phyloP scores from a whole-genome alignment of 2,888 invertebrate species.

The Phaedon cochleariae region DNA sequence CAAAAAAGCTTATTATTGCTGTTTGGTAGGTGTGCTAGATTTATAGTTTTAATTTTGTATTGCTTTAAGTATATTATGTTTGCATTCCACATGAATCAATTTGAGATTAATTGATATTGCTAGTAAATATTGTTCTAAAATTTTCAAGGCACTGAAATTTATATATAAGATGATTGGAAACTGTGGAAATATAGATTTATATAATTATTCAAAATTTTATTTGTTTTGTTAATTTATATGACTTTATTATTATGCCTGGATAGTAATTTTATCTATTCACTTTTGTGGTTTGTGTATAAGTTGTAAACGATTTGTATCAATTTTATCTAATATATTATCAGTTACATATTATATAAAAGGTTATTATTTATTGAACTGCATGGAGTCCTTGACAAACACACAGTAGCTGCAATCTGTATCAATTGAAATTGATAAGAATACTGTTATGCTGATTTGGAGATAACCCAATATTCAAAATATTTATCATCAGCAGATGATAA shows the following conservation, averaged over 20 bases:
- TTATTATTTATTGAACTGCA: no score
- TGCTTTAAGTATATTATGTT: constrained; percentile 19
- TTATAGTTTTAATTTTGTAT: constrained; percentile 22
- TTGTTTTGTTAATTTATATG: background rate
- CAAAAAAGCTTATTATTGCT: constrained; percentile 1
- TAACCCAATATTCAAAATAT: no score
- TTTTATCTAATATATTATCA: constrained; percentile 37
- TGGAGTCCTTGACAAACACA: no score
- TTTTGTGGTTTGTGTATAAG: constrained; percentile 22
- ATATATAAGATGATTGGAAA: background rate
- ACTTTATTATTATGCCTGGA: background rate
- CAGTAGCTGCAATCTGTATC: no score
- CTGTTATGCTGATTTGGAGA: no score
- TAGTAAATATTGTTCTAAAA: background rate
- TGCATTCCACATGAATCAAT: constrained; percentile 26
- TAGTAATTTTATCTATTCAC: background rate
- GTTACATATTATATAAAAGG: constrained; percentile 19
- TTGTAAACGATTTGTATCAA: constrained; percentile 32
- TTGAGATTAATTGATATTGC: background rate
- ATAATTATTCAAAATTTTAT: background rate
- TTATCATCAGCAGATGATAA: no score
- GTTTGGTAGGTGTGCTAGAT: constrained; percentile 11
- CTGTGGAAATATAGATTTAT: background rate
- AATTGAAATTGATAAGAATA: no score
- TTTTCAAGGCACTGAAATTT: background rate